A percentile compares a stretch with the other conserved stretches of the same genome.
Conservation (phyloP, 2,888 invertebrate genomes). For the Pristionchus japonicus region DNA sequence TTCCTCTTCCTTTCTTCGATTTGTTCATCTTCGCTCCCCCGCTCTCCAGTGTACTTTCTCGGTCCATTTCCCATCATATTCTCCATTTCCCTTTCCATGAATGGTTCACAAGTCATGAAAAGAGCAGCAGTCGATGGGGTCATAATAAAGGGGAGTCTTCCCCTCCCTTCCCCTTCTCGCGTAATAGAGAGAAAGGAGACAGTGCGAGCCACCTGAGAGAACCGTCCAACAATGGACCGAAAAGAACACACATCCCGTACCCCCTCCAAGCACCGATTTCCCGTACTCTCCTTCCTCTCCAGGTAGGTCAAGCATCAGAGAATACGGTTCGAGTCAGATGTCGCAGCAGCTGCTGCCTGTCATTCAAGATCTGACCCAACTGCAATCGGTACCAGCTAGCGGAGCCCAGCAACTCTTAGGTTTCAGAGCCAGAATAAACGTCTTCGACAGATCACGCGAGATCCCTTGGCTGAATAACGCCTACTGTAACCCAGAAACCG, state of each 20-base stretch:
- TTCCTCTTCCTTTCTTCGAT: neutral
- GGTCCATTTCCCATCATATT: conserved; percentile 42
- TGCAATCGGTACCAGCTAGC: neutral
- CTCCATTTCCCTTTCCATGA: conserved; percentile 29
- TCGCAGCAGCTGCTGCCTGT: neutral
- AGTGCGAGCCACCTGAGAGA: neutral
- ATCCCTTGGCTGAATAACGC: neutral
- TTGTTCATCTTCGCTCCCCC: conserved; percentile 25
- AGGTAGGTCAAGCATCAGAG: conserved; percentile 20
- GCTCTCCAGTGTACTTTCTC: conserved; percentile 27
- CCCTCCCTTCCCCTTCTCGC: neutral
- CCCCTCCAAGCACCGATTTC: conserved; percentile 1
- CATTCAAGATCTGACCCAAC: neutral
- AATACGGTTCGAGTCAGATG: neutral
- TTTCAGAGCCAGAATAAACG: neutral
- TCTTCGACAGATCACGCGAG: neutral
- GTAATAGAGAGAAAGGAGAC: conserved; percentile 9
- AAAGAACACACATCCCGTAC: neutral
- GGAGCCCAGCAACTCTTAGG: neutral
- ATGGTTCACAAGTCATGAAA: conserved; percentile 27
- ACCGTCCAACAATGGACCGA: neutral
- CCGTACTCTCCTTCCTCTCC: neutral
- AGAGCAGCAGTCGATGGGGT: conserved; percentile 2
- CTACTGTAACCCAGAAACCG: neutral
- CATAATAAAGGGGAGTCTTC: conserved; percentile 31